phyloP scores from a whole-genome alignment of 2,888 invertebrate genomes.

The Nipponacmea schrenckii region DNA sequence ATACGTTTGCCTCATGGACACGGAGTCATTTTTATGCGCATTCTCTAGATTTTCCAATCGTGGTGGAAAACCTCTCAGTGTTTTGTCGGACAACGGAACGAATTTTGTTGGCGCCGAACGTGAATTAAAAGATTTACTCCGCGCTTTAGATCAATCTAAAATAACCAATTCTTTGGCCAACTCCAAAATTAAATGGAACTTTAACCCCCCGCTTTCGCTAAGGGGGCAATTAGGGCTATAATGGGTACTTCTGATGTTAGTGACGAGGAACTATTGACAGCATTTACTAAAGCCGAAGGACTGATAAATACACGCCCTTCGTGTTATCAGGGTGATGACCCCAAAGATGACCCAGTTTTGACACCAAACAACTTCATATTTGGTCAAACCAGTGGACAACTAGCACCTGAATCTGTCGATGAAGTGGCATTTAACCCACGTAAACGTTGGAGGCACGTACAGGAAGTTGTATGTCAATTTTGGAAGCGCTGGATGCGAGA shows the following conservation, averaged over 20 bases:
- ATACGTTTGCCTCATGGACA: no score
- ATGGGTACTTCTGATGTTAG: slow-evolving; percentile 28
- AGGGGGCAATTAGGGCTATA: slow-evolving; percentile 34
- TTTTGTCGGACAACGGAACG: slow-evolving; percentile 19
- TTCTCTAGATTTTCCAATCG: slow-evolving; percentile 16
- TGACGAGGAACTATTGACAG: slow-evolving; percentile 36
- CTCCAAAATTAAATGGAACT: no score
- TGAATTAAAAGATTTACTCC: slow-evolving; percentile 18
- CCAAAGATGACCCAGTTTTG: slow-evolving; percentile 10
- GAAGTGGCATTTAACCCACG: background rate
- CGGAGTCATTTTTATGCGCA: slow-evolving; percentile 19
- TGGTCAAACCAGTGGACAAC: slow-evolving; percentile 27
- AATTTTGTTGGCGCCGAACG: slow-evolving; percentile 17
- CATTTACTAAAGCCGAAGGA: slow-evolving; percentile 33
- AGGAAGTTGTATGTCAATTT: slow-evolving; percentile 34
- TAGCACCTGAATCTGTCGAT: slow-evolving; percentile 29
- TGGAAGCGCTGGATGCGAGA: slow-evolving; percentile 31
- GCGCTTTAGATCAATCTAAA: slow-evolving; percentile 19
- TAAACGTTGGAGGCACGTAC: slow-evolving; percentile 28
- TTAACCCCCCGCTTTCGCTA: slow-evolving; percentile 38
- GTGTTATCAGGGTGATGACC: background rate
- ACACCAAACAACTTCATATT: slow-evolving; percentile 24
- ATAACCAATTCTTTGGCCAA: slow-evolving; percentile 12
- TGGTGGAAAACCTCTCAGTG: slow-evolving; percentile 16
- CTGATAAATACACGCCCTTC: slow-evolving; percentile 32